Conservation (phyloP, 2,888 invertebrate species). For the Beris morrisii region DNA sequence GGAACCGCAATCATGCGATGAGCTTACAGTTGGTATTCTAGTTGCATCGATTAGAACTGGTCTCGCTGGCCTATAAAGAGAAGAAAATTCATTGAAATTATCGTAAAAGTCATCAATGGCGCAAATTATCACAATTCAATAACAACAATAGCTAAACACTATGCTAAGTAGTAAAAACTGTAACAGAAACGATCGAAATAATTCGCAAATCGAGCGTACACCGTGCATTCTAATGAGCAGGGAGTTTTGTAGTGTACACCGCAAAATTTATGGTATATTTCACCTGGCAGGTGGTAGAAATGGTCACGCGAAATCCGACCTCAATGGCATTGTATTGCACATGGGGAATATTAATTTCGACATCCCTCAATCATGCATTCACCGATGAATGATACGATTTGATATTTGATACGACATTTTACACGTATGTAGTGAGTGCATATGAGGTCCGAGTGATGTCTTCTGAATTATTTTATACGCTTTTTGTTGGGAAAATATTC, state of each 20-base stretch:
- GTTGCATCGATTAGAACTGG: conserved; percentile 45
- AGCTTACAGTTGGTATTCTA: conserved; percentile 45
- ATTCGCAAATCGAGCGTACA: conserved; percentile 18
- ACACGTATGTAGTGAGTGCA: too few species aligned
- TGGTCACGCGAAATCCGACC: conserved; percentile 35
- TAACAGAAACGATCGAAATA: conserved; percentile 11
- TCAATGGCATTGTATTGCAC: conserved; percentile 33
- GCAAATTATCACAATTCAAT: not conserved
- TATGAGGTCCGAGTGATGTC: too few species aligned
- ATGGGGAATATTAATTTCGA: conserved; percentile 31
- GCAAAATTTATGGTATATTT: not conserved
- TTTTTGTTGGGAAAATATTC: too few species aligned
- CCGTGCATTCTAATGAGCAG: conserved; percentile 20
- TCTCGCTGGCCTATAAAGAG: conserved; percentile 43
- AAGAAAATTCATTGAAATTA: conserved; percentile 2
- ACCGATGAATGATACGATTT: too few species aligned
- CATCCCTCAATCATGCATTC: not conserved
- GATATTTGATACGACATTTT: too few species aligned
- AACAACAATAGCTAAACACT: not conserved
- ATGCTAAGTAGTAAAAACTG: conserved; percentile 6
- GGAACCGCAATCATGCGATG: conserved; percentile 55
- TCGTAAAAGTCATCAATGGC: not conserved
- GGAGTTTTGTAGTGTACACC: conserved; percentile 1
- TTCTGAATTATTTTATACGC: too few species aligned
- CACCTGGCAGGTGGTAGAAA: not conserved